phyloP scores from a whole-genome alignment of 2,797 vertebrate species.

The Catostomus latipinnis region DNA sequence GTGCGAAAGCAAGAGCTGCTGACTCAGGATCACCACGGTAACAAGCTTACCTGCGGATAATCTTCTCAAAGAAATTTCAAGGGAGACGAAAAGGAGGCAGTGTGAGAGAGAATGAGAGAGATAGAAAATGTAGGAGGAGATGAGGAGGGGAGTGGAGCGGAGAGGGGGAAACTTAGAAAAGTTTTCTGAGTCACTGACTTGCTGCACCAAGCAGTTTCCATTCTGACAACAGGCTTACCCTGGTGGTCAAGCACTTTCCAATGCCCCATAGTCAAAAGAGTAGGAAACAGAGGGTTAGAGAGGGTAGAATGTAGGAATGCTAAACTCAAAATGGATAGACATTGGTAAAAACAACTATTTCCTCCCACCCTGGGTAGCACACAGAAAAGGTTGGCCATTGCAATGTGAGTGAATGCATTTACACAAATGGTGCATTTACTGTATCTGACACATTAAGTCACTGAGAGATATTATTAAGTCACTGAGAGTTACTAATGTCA shows the following conservation, averaged over 20 bases:
- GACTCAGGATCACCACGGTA: slow-evolving; percentile 81
- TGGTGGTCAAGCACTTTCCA: slow-evolving; percentile 74
- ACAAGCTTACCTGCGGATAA: slow-evolving; percentile 86
- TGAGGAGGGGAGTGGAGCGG: slow-evolving; percentile 44
- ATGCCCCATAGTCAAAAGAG: slow-evolving; percentile 65
- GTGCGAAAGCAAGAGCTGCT: slow-evolving; percentile 76
- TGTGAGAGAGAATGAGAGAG: slow-evolving; percentile 49
- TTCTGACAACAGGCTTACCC: slow-evolving; percentile 74
- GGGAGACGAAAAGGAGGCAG: slow-evolving; percentile 68
- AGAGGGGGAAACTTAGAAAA: slow-evolving; percentile 74
- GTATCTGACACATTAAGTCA: not conserved
- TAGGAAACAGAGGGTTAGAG: slow-evolving; percentile 28
- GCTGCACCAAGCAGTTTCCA: slow-evolving; percentile 81
- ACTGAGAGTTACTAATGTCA: too few relatives aligned
- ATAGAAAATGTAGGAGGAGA: slow-evolving; percentile 46
- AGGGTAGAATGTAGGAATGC: slow-evolving; percentile 1
- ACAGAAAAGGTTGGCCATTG: slow-evolving; percentile 12
- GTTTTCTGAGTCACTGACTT: slow-evolving; percentile 78
- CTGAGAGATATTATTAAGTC: too few relatives aligned
- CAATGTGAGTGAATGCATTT: not conserved
- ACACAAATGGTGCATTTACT: not conserved
- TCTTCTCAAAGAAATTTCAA: slow-evolving; percentile 85
- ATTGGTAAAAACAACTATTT: slow-evolving; percentile 26
- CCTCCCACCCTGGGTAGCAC: not conserved
- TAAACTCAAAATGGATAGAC: slow-evolving; percentile 2